Percentiles rank a stretch among this genome's conserved stretches.
These are phyloP conservation scores for Heliconius congener DNA, from an alignment of 1,140 invertebrate genomes.

Conservation along the genomic window DNA sequence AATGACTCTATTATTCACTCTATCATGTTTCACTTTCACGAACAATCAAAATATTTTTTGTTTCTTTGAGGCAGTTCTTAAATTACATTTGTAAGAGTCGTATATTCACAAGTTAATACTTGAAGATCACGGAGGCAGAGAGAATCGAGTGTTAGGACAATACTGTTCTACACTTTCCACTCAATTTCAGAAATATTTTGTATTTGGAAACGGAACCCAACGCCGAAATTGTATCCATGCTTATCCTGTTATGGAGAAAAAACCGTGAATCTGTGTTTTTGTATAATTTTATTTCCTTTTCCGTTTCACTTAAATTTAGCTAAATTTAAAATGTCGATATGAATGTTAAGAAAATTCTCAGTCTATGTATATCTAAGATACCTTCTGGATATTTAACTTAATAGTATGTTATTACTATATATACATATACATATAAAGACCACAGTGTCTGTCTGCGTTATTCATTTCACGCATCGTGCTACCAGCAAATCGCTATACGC, in stretches of 20 bases:
- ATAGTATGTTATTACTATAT: conserved; percentile 5
- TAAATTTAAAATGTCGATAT: neutral
- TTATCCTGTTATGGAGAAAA: no score
- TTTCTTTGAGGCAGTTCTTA: neutral
- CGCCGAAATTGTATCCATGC: no score
- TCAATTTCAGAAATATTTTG: no score
- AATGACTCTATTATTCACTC: no score
- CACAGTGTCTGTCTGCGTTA: conserved; percentile 36
- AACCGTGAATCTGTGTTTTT: no score
- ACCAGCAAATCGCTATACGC: conserved; percentile 42
- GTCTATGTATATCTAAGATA: neutral
- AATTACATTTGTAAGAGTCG: neutral
- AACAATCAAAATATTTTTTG: neutral
- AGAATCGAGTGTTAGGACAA: no score
- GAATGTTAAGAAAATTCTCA: neutral
- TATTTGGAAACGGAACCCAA: no score
- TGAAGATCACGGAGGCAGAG: neutral
- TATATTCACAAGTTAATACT: no score
- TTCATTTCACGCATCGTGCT: conserved; percentile 56
- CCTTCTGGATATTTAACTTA: neutral
- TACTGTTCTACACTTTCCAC: no score
- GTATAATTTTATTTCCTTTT: no score
- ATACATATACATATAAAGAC: neutral
- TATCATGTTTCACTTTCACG: neutral
- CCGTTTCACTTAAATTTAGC: neutral